These are phyloP conservation scores for Heliconius charithonia DNA, from an alignment of 2,888 invertebrate species.

Conservation along the genomic window DNA sequence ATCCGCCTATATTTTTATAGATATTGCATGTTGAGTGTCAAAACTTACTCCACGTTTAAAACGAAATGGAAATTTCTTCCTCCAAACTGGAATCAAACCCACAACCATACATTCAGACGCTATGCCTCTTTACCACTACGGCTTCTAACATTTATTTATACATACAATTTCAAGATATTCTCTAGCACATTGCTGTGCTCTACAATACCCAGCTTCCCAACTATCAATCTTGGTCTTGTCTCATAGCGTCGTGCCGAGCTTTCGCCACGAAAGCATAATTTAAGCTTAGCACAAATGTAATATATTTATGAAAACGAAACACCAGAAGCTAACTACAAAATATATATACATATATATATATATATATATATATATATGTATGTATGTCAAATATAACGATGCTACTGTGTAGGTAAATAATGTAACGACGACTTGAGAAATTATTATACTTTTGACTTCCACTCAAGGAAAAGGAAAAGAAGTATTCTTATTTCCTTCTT, in stretches of 20 bases:
- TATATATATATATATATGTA: too few relatives aligned
- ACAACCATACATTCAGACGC: background rate
- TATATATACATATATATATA: too few relatives aligned
- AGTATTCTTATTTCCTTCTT: too few relatives aligned
- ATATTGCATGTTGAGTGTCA: too few relatives aligned
- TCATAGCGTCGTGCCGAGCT: conserved; percentile 21
- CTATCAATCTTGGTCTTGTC: conserved; percentile 27
- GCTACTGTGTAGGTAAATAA: background rate
- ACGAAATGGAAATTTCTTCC: background rate
- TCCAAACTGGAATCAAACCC: background rate
- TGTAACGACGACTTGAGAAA: too few relatives aligned
- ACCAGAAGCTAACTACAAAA: conserved; percentile 16
- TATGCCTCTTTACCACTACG: too few relatives aligned
- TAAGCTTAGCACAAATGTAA: conserved; percentile 31
- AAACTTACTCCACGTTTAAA: too few relatives aligned
- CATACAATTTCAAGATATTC: background rate
- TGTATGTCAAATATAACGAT: conserved; percentile 5
- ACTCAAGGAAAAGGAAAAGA: too few relatives aligned
- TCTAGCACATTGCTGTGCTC: background rate
- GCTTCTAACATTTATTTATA: background rate
- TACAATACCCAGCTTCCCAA: conserved; percentile 8
- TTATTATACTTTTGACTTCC: too few relatives aligned
- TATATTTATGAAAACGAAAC: conserved; percentile 30
- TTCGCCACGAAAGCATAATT: conserved; percentile 35
- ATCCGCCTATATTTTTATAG: too few relatives aligned